phyloP scores from a whole-genome alignment of 2,888 invertebrate genomes.

The Rotaria sp. region DNA sequence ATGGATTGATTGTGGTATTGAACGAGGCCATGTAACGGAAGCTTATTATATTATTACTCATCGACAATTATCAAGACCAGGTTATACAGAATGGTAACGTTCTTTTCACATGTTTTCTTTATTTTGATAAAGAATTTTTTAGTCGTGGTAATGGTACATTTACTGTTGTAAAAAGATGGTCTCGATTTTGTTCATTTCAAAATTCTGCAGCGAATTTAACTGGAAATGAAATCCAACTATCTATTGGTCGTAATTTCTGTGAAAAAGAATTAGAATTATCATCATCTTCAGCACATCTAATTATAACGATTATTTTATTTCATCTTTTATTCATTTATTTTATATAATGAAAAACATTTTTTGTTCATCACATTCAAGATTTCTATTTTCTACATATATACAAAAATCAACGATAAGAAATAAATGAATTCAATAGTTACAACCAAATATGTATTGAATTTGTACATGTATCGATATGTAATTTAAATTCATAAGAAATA shows the following conservation, averaged over 20 bases:
- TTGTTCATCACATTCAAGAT: not conserved
- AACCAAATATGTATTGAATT: not conserved
- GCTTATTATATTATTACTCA: constrained; percentile 48
- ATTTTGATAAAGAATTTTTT: no score
- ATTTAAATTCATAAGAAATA: not conserved
- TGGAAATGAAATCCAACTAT: not conserved
- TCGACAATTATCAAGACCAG: not conserved
- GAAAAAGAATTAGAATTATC: not conserved
- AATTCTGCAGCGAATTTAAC: not conserved
- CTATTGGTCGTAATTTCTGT: not conserved
- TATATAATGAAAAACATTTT: not conserved
- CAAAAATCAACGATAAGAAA: not conserved
- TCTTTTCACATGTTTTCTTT: no score
- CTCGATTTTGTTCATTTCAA: not conserved
- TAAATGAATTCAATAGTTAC: not conserved
- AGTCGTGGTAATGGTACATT: not conserved
- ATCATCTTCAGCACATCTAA: not conserved
- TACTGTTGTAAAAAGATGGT: not conserved
- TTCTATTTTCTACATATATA: not conserved
- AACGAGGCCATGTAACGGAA: constrained; percentile 43
- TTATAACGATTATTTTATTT: not conserved
- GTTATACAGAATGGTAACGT: not conserved
- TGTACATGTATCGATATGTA: not conserved
- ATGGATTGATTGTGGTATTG: constrained; percentile 46
- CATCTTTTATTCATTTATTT: not conserved